Evolutionary conservation across 2,113 vertebrate species (phyloP), one percentile per base, ranked within the genome.

Genomic region (Leptodactylus fuscus): DNA sequence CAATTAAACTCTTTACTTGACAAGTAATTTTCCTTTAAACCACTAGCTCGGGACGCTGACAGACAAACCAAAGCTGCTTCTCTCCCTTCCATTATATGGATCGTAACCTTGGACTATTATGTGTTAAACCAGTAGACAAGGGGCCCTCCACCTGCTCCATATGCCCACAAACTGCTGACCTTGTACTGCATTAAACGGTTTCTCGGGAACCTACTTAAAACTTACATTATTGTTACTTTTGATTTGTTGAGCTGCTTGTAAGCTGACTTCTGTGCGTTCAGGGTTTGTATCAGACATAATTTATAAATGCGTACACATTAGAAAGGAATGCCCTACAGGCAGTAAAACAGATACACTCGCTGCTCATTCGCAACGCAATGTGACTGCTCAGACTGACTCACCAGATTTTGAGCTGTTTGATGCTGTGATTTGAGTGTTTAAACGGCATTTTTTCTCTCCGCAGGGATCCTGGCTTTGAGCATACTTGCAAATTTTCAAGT

Each of bases 1-100:
- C 67, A 80, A 83, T 49, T 83, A 88, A 88, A 88, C 87, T 75
- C 41, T 88, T 88, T 78, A 82, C 93, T 93, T 92, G 92, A 93
- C 92, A 90, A 90, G 90, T 90, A 90, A 91, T 89, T 91, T 88
- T 83, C 88, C 90, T 32, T 11, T 69, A 0, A 2, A 20, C 90
- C 83, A 78, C 87, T 85, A n/a, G n/a, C n/a, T n/a, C 87, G 87
- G n/a, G 87, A 90, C 83, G 87, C 89, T 87, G 90, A 89, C 91
- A 90, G 90, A 83, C 38, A 38, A 51, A 34, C 34, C 10, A 82
- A 71, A 79, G 81, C 36, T 16, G 46, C n/a, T 80, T 82, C 48
- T 29, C 79, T 2, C 32, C 38, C 32, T 76, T 27, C 76, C 49
- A 29, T 27, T 67, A 32, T 22, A 29, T 29, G 36, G 48, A 84